These are phyloP conservation scores for Aricia agestis DNA, from an alignment of 1,140 invertebrate genomes.

Conservation along the genomic window DNA sequence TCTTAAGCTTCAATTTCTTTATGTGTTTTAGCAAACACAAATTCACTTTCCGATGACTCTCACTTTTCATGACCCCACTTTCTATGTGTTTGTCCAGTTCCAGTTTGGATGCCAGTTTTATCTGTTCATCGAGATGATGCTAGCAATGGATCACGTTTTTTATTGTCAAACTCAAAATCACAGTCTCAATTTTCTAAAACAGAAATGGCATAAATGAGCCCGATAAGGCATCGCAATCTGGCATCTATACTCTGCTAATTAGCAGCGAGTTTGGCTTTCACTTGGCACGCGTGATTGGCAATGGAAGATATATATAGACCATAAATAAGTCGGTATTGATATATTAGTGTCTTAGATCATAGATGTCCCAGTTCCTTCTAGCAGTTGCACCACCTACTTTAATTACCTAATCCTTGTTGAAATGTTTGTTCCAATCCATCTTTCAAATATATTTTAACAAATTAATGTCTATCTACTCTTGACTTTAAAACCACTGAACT, in stretches of 20 bases:
- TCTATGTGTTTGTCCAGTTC: not conserved
- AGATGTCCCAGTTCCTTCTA: not conserved
- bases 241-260: not conserved
- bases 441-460: too few relatives aligned
- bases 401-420: too few relatives aligned
- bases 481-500: too few relatives aligned
- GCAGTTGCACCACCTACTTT: too few relatives aligned
- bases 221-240: not conserved
- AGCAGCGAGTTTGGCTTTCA: not conserved
- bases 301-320: not conserved
- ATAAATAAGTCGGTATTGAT: not conserved
- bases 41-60: not conserved
- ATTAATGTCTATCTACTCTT: too few relatives aligned
- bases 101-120: not conserved
- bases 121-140: not conserved
- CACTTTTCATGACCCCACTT: conserved; percentile 1
- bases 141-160: too few relatives aligned
- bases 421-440: too few relatives aligned
- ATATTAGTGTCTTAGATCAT: not conserved
- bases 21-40: not conserved
- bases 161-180: too few relatives aligned
- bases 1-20: not conserved
- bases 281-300: conserved; percentile 6
- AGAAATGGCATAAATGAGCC: too few relatives aligned
- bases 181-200: too few relatives aligned